phyloP scores from a whole-genome alignment of 2,888 invertebrate genomes.

The Liopterus haemorrhoidalis region DNA sequence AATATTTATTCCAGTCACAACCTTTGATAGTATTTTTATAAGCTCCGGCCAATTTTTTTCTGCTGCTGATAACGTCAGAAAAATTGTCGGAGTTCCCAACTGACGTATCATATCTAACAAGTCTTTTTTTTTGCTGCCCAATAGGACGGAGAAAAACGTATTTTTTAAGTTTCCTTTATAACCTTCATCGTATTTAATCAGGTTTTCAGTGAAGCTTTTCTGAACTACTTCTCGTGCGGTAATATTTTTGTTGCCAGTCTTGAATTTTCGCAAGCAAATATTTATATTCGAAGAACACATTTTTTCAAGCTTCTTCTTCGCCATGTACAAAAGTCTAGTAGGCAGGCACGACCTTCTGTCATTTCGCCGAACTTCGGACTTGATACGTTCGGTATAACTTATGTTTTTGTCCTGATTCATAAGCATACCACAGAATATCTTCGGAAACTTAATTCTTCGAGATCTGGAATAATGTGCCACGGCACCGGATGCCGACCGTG shows the following conservation, averaged over 20 bases:
- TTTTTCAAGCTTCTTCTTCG: conserved; percentile 28
- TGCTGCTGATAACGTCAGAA: conserved; percentile 28
- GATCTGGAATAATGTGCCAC: conserved; percentile 28
- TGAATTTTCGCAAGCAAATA: conserved; percentile 26
- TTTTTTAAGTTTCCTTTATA: conserved; percentile 18
- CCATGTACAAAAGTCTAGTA: conserved; percentile 26
- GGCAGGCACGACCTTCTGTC: conserved; percentile 17
- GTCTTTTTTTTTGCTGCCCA: conserved; percentile 29
- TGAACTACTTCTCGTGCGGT: too few relatives aligned
- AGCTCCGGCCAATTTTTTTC: conserved; percentile 28
- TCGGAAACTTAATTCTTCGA: conserved; percentile 30
- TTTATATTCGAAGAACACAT: conserved; percentile 22
- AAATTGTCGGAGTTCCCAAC: conserved; percentile 28
- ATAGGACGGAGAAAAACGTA: conserved; percentile 26
- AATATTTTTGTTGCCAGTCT: conserved; percentile 18
- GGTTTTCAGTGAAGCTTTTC: conserved; percentile 16
- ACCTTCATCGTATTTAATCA: conserved; percentile 21
- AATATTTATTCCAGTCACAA: conserved; percentile 9
- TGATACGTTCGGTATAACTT: too few relatives aligned
- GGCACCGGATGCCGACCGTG: conserved; percentile 30
- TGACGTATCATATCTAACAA: conserved; percentile 29
- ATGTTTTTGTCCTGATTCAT: too few relatives aligned
- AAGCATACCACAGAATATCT: too few relatives aligned
- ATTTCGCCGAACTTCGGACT: too few relatives aligned
- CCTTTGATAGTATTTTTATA: conserved; percentile 17